These are phyloP conservation scores for Euura lappo DNA, from an alignment of 1,140 invertebrate species.

Conservation along the genomic window DNA sequence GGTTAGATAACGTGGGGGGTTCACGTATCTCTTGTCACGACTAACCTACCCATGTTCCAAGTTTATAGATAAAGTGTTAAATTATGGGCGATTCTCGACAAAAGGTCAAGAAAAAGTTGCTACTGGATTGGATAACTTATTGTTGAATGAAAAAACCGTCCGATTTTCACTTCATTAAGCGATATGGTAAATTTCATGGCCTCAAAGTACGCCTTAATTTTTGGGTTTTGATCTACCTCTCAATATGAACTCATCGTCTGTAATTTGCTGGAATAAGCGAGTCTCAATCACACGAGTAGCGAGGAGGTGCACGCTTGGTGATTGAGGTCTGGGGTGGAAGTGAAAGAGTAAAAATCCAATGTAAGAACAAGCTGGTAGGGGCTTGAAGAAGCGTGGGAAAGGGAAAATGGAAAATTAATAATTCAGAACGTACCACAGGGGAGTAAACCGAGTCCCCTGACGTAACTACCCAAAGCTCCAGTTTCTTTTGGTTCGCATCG, in stretches of 20 bases:
- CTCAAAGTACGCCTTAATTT: neutral
- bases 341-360: constrained; percentile 22
- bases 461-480: neutral
- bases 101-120: too few relatives aligned
- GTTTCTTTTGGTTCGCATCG: neutral
- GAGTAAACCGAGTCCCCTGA: neutral
- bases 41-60: neutral
- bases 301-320: constrained; percentile 19
- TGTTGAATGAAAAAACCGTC: too few relatives aligned
- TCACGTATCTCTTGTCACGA: neutral
- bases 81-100: neutral
- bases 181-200: too few relatives aligned
- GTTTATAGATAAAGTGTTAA: neutral
- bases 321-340: constrained; percentile 17
- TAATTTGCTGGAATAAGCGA: neutral
- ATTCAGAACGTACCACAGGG: constrained; percentile 8
- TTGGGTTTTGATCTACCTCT: neutral
- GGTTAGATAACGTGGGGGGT: neutral
- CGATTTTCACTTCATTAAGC: too few relatives aligned
- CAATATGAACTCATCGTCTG: constrained; percentile 17
- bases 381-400: constrained; percentile 16
- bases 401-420: constrained; percentile 28
- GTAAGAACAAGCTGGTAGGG: constrained; percentile 23
- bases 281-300: constrained; percentile 23
- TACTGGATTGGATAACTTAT: too few relatives aligned